Base-by-base conservation (phyloP, 2,113 vertebrate genomes). In the Neodontobutis hainanensis region DNA sequence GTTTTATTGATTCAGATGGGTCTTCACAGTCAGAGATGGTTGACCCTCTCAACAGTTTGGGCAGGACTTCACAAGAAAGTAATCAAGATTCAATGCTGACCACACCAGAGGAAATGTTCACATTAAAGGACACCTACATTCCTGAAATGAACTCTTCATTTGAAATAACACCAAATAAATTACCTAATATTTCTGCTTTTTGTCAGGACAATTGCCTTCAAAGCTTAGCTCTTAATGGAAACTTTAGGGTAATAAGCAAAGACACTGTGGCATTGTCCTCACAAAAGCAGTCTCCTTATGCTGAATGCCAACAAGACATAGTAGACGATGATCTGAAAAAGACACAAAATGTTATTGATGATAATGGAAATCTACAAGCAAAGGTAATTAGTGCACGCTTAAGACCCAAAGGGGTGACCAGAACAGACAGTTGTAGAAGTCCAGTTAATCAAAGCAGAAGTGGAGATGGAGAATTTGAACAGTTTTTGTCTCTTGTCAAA, bases 1-100 rank as follows among this genome's bases (percentile, higher is more conserved):
- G 78, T 68, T 92, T 92, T 40, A 91, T 92, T 48, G 92, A 93
- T 81, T 92, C 91, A 8, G 92, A 90, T 45, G 80, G 85, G 27
- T 93, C 92, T 7, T 68, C 85, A 19, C 79, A 70, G 2, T 91
- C 90, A 0, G 90, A 92, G 8, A 34, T 47, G 32, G 64, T 11
- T 0, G 81, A 87, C 40, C 59, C 47, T 11, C 45, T 73, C 15
- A 42, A 16, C n/a, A 61, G 43, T 70, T 58, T 69, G n/a, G 53
- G 35, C 0, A 73, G n/a, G 27, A 61, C 7, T 11, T 68, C 56
- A 32, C 44, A 55, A 7, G 66, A 50, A n/a, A 5, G 0, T 0
- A n/a, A 5, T 9, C 68, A 73, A 48, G 76, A 61, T 6, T 77
- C 70, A 35, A 62, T 32, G 11, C 15, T 16, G 46, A 58, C 36